A percentile compares a stretch with the other conserved stretches of the same genome.
Conservation (phyloP, 2,113 vertebrate species). For the Petaurus breviceps region DNA sequence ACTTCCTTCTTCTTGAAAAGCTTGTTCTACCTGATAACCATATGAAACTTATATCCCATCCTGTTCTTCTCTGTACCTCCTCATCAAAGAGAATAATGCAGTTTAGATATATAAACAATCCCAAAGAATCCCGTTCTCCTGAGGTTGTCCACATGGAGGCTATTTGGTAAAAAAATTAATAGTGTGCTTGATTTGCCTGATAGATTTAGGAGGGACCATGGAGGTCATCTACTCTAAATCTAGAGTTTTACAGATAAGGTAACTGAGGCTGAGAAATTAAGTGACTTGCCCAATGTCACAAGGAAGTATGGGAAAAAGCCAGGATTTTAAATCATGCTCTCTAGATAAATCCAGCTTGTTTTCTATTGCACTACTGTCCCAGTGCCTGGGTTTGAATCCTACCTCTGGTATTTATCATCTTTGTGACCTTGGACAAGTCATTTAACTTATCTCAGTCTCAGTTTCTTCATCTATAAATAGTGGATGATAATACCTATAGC, state of each 20-base stretch:
- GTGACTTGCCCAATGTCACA: background rate
- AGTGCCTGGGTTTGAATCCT: background rate
- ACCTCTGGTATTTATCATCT: background rate
- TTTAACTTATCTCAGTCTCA: background rate
- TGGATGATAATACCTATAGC: background rate
- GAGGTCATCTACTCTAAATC: background rate
- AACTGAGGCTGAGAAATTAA: background rate
- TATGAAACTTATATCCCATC: background rate
- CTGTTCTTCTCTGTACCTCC: background rate
- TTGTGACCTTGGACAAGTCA: background rate
- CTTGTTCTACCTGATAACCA: background rate
- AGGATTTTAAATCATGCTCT: background rate
- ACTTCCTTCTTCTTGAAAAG: background rate
- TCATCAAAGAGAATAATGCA: background rate
- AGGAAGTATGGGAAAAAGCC: background rate
- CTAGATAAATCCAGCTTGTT: background rate
- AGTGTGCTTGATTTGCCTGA: background rate
- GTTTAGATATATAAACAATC: background rate
- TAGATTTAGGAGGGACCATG: background rate
- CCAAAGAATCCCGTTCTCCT: background rate
- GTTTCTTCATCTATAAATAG: background rate
- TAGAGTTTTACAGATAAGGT: background rate
- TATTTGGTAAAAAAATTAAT: background rate
- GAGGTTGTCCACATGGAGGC: background rate
- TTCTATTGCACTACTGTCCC: background rate